These are phyloP conservation scores for Helleia helle DNA, from an alignment of 2,888 invertebrate genomes.

Conservation along the genomic window DNA sequence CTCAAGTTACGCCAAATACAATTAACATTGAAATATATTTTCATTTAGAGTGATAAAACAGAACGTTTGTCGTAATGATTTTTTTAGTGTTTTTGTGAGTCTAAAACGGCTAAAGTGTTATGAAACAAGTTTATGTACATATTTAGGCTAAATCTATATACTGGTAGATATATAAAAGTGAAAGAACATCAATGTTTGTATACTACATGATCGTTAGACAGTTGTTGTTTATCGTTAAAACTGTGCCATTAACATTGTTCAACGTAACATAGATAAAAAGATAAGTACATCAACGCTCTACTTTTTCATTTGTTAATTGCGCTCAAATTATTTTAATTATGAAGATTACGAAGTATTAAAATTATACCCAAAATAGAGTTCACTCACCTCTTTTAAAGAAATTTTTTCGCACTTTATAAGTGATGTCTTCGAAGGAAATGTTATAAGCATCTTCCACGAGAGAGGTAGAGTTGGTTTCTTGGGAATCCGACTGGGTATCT, in stretches of 20 bases:
- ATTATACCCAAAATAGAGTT: constrained; percentile 15
- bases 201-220: neutral
- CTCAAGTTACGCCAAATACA: too few species aligned
- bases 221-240: constrained; percentile 22
- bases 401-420: constrained; percentile 76
- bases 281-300: constrained; percentile 18
- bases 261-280: constrained; percentile 22
- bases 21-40: too few species aligned
- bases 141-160: too few species aligned
- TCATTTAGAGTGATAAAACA: too few species aligned
- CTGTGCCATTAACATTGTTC: constrained; percentile 12
- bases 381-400: constrained; percentile 67
- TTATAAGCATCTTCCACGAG: constrained; percentile 67
- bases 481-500: constrained; percentile 48
- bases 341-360: constrained; percentile 10
- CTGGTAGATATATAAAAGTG: neutral
- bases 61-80: too few species aligned
- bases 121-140: constrained; percentile 3
- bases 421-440: constrained; percentile 79
- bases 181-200: neutral
- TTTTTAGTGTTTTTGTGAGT: neutral
- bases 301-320: constrained; percentile 20
- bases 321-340: neutral
- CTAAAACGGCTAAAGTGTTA: neutral
- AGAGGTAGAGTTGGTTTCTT: constrained; percentile 54